Evolutionary conservation across 2,888 invertebrate species (phyloP).

Genomic region (Pycnomerus fuliginosus): DNA sequence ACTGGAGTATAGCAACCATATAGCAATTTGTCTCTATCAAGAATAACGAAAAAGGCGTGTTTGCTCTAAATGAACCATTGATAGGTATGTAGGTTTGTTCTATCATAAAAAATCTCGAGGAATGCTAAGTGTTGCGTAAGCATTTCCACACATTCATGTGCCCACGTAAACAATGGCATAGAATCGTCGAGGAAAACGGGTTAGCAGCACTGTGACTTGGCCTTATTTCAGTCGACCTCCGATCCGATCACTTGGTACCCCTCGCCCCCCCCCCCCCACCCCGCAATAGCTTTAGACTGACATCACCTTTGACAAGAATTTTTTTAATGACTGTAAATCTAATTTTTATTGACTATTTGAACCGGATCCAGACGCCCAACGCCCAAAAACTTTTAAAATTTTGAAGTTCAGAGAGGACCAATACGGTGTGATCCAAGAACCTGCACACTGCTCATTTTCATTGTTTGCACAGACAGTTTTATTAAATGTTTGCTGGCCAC

Average conservation of each 20-base stretch:
- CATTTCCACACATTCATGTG: slow-evolving; percentile 34
- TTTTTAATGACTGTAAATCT: slow-evolving; percentile 31
- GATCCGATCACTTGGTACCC: slow-evolving; percentile 43
- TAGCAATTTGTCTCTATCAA: too few relatives aligned
- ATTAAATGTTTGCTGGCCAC: slow-evolving; percentile 41
- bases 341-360: too few relatives aligned
- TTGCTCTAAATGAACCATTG: too few relatives aligned
- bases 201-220: slow-evolving; percentile 45
- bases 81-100: too few relatives aligned
- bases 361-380: too few relatives aligned
- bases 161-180: slow-evolving; percentile 51
- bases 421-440: slow-evolving; percentile 13
- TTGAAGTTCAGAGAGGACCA: too few relatives aligned
- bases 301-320: slow-evolving; percentile 39
- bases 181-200: slow-evolving; percentile 51
- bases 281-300: slow-evolving; percentile 9
- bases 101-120: slow-evolving; percentile 17
- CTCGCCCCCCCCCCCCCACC: slow-evolving; percentile 6
- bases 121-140: slow-evolving; percentile 27
- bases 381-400: too few relatives aligned
- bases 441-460: slow-evolving; percentile 24
- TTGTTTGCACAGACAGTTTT: slow-evolving; percentile 36
- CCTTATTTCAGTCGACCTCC: slow-evolving; percentile 51
- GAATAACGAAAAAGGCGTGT: too few relatives aligned
- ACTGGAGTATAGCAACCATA: too few relatives aligned